Evolutionary conservation across 1,140 invertebrate species (phyloP).

Genomic region (Ganaspis sp.): DNA sequence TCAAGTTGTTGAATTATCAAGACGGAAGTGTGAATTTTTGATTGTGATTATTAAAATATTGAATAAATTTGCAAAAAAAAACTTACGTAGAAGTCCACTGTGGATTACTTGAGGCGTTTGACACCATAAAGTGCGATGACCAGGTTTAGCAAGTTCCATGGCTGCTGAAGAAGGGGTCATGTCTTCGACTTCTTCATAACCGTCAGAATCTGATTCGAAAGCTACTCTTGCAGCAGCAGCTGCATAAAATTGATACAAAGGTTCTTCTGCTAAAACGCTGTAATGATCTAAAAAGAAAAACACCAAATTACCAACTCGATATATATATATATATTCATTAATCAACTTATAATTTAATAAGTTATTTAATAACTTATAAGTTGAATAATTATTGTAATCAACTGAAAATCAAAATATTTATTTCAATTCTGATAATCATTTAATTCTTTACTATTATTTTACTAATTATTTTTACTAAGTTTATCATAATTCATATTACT

Average conservation of each 20-base stretch:
- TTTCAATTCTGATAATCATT: no score
- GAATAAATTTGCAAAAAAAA: conserved; percentile 20
- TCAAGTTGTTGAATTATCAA: no score
- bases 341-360: no score
- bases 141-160: conserved; percentile 63
- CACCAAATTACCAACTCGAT: not conserved
- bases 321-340: no score
- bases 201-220: conserved; percentile 85
- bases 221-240: conserved; percentile 82
- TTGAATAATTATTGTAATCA: no score
- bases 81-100: conserved; percentile 85
- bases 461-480: not conserved
- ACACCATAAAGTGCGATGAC: conserved; percentile 92
- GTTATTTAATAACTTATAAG: no score
- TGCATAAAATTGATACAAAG: conserved; percentile 93
- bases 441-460: no score
- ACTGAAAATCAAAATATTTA: no score
- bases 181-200: conserved; percentile 82
- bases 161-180: conserved; percentile 57
- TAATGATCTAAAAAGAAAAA: conserved; percentile 64
- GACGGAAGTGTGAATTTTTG: no score
- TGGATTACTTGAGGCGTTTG: conserved; percentile 93
- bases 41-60: no score
- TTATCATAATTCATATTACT: no score
- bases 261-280: conserved; percentile 82